These are phyloP conservation scores for Cantharis flavilabris DNA, from an alignment of 2,888 invertebrate genomes.

Conservation along the genomic window DNA sequence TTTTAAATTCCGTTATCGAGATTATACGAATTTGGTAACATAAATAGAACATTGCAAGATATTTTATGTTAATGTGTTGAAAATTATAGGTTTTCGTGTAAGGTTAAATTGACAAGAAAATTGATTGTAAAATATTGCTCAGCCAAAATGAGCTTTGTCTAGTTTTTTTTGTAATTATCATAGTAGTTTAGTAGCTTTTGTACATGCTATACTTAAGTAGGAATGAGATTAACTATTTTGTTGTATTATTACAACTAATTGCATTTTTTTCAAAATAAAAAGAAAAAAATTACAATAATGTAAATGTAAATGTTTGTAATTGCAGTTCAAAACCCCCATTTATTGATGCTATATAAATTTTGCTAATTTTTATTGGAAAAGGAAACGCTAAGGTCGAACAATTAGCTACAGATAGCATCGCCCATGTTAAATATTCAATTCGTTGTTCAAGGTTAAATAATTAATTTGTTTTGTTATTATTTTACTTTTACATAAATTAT, in stretches of 20 bases:
- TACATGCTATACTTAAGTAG: background rate
- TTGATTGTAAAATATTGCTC: background rate
- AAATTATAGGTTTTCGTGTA: constrained; percentile 7
- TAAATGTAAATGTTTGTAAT: background rate
- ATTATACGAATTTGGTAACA: background rate
- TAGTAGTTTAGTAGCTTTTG: background rate
- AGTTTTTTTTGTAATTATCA: background rate
- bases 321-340: background rate
- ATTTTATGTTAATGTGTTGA: constrained; percentile 4
- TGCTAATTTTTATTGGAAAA: background rate
- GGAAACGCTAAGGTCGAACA: background rate
- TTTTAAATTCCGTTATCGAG: background rate
- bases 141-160: background rate
- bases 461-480: background rate
- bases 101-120: constrained; percentile 1
- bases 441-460: background rate
- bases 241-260: background rate
- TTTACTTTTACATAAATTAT: background rate
- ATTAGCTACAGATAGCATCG: background rate
- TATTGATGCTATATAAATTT: background rate
- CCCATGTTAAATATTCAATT: background rate
- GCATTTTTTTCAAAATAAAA: background rate
- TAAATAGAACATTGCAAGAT: background rate
- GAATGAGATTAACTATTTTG: background rate
- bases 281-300: background rate